A percentile compares a stretch with the other conserved stretches of the same genome.
These are phyloP conservation scores for Trichechus manatus DNA, from an alignment of 2,113 vertebrate genomes.

Conservation along the genomic window DNA sequence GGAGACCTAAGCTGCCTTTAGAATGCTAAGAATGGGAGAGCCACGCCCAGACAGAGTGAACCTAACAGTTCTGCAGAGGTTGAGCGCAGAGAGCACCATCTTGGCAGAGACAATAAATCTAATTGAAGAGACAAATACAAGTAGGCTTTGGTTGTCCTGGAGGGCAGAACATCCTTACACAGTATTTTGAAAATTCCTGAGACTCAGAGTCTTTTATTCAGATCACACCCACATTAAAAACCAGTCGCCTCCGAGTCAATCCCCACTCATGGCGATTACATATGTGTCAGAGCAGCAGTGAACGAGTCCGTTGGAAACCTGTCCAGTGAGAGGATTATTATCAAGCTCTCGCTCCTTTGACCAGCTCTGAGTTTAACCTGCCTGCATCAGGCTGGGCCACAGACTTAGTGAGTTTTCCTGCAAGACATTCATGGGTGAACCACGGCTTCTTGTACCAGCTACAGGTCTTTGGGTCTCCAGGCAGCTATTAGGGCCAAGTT, in stretches of 20 bases:
- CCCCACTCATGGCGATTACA: not conserved
- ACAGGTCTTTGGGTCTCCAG: not conserved
- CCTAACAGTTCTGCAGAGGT: not conserved
- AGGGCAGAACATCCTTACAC: not conserved
- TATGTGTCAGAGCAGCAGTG: not conserved
- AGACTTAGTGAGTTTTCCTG: not conserved
- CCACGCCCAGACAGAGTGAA: not conserved
- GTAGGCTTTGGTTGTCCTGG: not conserved
- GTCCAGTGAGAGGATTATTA: conserved; percentile 68
- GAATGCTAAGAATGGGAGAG: not conserved
- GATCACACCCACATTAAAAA: not conserved
- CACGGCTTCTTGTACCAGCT: not conserved
- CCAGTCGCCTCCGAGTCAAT: not conserved
- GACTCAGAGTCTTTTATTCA: not conserved
- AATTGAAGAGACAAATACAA: not conserved
- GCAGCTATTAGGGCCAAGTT: not conserved
- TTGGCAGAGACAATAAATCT: not conserved
- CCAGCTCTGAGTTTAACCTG: conserved; percentile 75
- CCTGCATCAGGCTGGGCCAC: not conserved
- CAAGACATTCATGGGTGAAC: not conserved
- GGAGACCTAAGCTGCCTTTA: not conserved
- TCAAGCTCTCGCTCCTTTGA: not conserved
- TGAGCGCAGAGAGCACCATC: not conserved
- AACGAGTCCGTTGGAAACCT: conserved; percentile 67
- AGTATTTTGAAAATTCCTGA: not conserved